Evolutionary conservation across 1,140 invertebrate species (phyloP).

Genomic region (Anastatus disparis): DNA sequence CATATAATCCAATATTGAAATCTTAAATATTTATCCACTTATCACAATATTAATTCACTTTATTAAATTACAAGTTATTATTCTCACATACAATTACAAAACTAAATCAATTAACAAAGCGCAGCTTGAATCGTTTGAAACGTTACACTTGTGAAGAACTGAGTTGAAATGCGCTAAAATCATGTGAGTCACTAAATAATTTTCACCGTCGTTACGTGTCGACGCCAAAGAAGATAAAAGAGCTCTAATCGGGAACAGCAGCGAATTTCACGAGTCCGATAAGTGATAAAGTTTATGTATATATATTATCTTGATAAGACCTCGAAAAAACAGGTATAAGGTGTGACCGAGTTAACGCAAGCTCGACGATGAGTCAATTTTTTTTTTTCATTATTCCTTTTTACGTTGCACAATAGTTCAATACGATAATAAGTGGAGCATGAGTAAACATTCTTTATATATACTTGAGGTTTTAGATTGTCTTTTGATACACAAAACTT

Average conservation of each 20-base stretch:
- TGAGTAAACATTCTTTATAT: neutral
- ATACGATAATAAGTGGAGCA: neutral
- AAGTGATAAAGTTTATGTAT: neutral
- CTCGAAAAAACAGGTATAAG: too few relatives aligned
- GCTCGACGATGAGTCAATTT: conserved; percentile 10
- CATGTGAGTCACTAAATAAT: conserved; percentile 13
- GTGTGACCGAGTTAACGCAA: neutral
- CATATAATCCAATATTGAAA: too few relatives aligned
- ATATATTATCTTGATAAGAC: conserved; percentile 12
- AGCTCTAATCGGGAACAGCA: conserved; percentile 17
- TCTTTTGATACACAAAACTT: too few relatives aligned
- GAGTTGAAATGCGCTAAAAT: conserved; percentile 27
- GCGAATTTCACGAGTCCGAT: conserved; percentile 25
- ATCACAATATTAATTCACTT: too few relatives aligned
- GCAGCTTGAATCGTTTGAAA: too few relatives aligned
- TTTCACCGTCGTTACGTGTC: too few relatives aligned
- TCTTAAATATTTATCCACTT: too few relatives aligned
- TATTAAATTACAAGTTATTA: too few relatives aligned
- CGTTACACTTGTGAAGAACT: neutral
- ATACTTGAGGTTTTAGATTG: too few relatives aligned
- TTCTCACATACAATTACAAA: too few relatives aligned
- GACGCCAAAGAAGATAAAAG: conserved; percentile 16
- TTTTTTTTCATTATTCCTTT: neutral
- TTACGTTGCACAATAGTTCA: neutral
- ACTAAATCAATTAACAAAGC: too few relatives aligned